phyloP scores from a whole-genome alignment of 2,113 vertebrate genomes.

The Entelurus aequoreus region DNA sequence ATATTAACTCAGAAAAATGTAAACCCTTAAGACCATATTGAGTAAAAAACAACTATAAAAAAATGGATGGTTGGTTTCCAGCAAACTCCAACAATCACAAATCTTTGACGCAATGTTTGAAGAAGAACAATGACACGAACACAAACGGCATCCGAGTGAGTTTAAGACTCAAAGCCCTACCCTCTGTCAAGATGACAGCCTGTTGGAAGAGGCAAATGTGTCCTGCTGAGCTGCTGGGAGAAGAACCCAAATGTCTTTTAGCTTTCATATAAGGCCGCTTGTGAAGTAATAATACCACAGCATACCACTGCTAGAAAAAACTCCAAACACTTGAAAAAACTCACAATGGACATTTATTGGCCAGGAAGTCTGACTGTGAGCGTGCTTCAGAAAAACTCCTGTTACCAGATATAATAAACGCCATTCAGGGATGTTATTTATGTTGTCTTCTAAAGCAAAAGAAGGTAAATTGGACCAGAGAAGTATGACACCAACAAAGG shows the following conservation, averaged over 20 bases:
- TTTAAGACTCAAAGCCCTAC: slow-evolving; percentile 5
- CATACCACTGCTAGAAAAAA: slow-evolving; percentile 26
- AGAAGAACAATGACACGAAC: background rate
- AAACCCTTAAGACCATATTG: background rate
- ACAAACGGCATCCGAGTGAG: background rate
- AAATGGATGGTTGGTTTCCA: no score
- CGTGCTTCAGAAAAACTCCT: slow-evolving; percentile 51
- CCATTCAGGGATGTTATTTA: slow-evolving; percentile 50
- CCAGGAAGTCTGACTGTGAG: slow-evolving; percentile 27
- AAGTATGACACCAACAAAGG: slow-evolving; percentile 36
- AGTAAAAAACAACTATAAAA: background rate
- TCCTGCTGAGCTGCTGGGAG: slow-evolving; percentile 21
- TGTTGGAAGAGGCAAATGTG: slow-evolving; percentile 17
- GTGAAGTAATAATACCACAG: slow-evolving; percentile 49
- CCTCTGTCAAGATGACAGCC: slow-evolving; percentile 26
- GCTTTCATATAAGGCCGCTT: slow-evolving; percentile 57
- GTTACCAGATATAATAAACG: slow-evolving; percentile 53
- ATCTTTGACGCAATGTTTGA: no score
- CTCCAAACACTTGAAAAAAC: slow-evolving; percentile 26
- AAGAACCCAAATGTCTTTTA: slow-evolving; percentile 49
- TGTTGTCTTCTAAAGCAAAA: slow-evolving; percentile 40
- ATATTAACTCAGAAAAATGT: background rate
- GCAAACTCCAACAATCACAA: background rate
- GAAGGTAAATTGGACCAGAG: slow-evolving; percentile 44
- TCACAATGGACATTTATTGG: slow-evolving; percentile 52